Evolutionary conservation across 2,797 vertebrate species (phyloP), one percentile per base, ranked within the genome.

Genomic region (Lagocephalus sceleratus): DNA sequence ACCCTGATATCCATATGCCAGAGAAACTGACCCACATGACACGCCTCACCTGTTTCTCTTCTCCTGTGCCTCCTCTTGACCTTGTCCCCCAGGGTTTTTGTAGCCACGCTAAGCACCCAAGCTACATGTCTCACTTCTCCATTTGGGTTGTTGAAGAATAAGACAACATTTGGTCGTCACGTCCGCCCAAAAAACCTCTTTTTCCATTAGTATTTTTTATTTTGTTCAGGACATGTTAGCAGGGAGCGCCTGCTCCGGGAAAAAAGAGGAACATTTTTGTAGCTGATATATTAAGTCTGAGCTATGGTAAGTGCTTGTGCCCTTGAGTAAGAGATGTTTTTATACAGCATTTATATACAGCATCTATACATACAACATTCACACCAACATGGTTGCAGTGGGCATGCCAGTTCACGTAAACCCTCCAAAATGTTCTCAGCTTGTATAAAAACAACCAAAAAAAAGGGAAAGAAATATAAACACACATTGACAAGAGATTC

Each of bases 331-430:
- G 83, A 90, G 76, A 89, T 71, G 61, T 85, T 85, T 87, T 91
- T 88, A 90, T 88, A 91, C 89, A 92, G 90, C 89, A 86, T 91
- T 90, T 92, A 92, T 92, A 83, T 92, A 92, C 91, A 92, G 91
- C 89, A 66, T 90, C 91, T 92, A 90, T 91, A 91, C 89, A 91
- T 88, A 82, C 72, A 88, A 91, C 88, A 91, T 88, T 90, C 87
- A 87, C 78, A 83, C 87, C 78, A 86, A 85, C 75, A 82, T 59
- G 61, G 83, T 73, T 68, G 81, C 76, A 63, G 67, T 57, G 68
- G 73, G 75, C 70, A 71, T 64, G 73, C 60, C 68, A 32, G 68
- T 85, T 75, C 76, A 70, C 71, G 58, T 47, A 29, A 60, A 71
- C 67, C 79, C 76, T 78, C 71, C 63, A 66, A 69, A 6, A 69